phyloP scores from a whole-genome alignment of 2,888 invertebrate species.

The Heliconius ismenius region DNA sequence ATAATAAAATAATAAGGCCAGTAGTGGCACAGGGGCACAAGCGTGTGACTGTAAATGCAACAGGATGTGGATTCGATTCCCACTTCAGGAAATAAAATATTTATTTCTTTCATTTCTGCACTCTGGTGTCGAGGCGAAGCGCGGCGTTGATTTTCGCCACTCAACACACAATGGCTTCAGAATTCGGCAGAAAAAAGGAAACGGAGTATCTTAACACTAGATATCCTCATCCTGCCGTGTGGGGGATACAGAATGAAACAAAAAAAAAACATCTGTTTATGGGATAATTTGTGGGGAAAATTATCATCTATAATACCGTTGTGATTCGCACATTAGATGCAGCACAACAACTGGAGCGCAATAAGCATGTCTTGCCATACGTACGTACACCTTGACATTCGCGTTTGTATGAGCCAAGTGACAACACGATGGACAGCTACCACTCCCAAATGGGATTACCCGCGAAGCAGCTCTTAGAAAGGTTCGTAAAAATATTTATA shows the following conservation, averaged over 20 bases:
- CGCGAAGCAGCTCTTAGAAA: slow-evolving; percentile 65
- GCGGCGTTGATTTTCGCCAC: too few relatives aligned
- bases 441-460: slow-evolving; percentile 68
- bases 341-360: slow-evolving; percentile 63
- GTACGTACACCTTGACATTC: slow-evolving; percentile 63
- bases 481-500: slow-evolving; percentile 53
- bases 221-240: too few relatives aligned
- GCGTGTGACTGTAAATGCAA: too few relatives aligned
- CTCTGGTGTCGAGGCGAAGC: too few relatives aligned
- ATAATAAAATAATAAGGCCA: not conserved
- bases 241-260: too few relatives aligned
- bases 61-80: too few relatives aligned
- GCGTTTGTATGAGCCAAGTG: slow-evolving; percentile 51
- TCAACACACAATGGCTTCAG: too few relatives aligned
- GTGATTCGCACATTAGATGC: slow-evolving; percentile 51
- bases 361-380: slow-evolving; percentile 46
- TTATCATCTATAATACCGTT: slow-evolving; percentile 56
- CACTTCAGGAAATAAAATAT: too few relatives aligned
- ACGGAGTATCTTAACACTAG: too few relatives aligned
- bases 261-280: not conserved
- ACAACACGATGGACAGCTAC: slow-evolving; percentile 67
- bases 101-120: too few relatives aligned
- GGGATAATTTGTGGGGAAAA: slow-evolving; percentile 38
- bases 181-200: too few relatives aligned
- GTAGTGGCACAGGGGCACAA: too few relatives aligned